Conservation (phyloP, 2,113 vertebrate genomes). For the Podarcis raffonei region DNA sequence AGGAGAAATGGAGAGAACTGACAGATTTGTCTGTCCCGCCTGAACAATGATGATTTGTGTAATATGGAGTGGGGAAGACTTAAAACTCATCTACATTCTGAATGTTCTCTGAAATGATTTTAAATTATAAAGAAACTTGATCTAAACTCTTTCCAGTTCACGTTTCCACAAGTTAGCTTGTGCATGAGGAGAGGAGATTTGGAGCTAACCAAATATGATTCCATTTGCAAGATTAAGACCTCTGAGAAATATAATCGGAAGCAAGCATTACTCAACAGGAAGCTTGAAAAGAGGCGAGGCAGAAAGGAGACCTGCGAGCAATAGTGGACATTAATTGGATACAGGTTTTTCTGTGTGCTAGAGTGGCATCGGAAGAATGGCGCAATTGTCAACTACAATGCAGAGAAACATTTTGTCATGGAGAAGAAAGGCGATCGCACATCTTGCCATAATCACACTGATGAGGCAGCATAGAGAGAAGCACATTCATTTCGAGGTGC, state of each 20-base stretch:
- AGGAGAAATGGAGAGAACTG: too few relatives aligned
- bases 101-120: neutral
- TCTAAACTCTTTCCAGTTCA: neutral
- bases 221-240: neutral
- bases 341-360: neutral
- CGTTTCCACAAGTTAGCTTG: neutral
- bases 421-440: neutral
- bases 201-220: neutral
- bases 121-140: neutral
- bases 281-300: neutral
- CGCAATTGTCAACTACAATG: neutral
- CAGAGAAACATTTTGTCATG: neutral
- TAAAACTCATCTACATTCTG: too few relatives aligned
- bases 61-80: too few relatives aligned
- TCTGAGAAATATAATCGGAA: constrained; percentile 4
- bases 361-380: neutral
- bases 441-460: neutral
- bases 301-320: neutral
- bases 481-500: neutral
- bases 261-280: neutral
- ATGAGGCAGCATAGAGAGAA: neutral
- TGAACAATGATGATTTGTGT: neutral
- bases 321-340: neutral
- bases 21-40: too few relatives aligned
- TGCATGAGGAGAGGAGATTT: neutral